Evolutionary conservation across 2,888 invertebrate species (phyloP).

Genomic region (Cephus runcator): DNA sequence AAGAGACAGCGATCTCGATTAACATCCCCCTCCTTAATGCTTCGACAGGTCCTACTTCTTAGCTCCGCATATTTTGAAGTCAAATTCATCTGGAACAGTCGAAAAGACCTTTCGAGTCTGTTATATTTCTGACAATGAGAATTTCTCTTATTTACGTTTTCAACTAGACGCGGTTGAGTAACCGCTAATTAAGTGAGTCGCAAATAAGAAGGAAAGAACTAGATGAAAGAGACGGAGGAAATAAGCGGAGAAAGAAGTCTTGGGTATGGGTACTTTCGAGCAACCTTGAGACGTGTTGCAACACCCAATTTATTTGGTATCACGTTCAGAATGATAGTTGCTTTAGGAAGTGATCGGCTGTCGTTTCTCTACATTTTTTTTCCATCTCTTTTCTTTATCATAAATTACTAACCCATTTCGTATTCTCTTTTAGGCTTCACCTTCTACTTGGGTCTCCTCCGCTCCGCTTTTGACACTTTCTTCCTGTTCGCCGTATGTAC

Average conservation of each 20-base stretch:
- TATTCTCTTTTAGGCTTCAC: background rate
- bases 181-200: conserved; percentile 20
- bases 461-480: background rate
- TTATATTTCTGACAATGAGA: conserved; percentile 2
- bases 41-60: no score
- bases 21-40: no score
- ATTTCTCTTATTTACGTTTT: conserved; percentile 27
- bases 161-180: conserved; percentile 21
- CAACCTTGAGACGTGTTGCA: background rate
- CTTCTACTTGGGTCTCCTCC: background rate
- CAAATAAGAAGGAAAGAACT: background rate
- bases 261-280: no score
- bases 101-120: no score
- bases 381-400: background rate
- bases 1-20: no score
- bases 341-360: background rate
- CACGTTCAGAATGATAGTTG: background rate
- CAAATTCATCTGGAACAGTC: no score
- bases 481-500: background rate
- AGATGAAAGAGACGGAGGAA: background rate
- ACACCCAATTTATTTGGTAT: background rate
- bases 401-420: background rate
- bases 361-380: background rate
- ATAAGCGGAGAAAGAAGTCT: no score
- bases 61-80: no score